Percentiles rank a stretch among this genome's conserved stretches.
phyloP scores from a whole-genome alignment of 2,113 vertebrate species.

The Podilymbus podiceps region DNA sequence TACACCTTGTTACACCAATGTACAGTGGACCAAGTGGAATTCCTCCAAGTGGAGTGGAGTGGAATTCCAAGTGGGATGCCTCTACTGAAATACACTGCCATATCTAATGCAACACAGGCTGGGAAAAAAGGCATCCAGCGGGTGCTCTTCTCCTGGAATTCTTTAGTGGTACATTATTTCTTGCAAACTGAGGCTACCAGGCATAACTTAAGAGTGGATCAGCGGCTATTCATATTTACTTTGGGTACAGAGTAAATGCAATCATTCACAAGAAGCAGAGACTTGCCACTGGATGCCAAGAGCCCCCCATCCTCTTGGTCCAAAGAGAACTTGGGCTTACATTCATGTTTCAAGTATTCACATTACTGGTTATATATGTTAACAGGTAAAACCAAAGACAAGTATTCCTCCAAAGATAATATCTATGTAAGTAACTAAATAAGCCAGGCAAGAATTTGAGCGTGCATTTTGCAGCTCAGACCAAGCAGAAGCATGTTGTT shows the following conservation, averaged over 20 bases:
- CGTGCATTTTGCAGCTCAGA: conserved; percentile 10
- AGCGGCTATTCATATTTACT: not conserved
- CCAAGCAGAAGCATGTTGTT: conserved; percentile 53
- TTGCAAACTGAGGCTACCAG: not conserved
- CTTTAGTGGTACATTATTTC: not conserved
- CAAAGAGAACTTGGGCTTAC: not conserved
- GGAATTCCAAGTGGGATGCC: not conserved
- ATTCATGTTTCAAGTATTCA: not conserved
- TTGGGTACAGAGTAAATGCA: not conserved
- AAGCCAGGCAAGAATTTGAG: conserved; percentile 1
- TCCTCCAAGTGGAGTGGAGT: not conserved
- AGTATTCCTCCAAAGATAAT: conserved; percentile 3
- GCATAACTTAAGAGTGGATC: not conserved
- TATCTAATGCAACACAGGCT: not conserved
- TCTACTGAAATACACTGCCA: not conserved
- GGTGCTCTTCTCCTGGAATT: not conserved
- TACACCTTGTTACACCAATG: not conserved
- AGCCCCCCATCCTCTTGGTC: not conserved
- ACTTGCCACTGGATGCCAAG: not conserved
- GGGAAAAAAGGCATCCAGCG: not conserved
- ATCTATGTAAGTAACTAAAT: conserved; percentile 22
- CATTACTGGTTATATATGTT: not conserved
- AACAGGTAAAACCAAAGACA: conserved; percentile 15
- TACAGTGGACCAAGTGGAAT: not conserved
- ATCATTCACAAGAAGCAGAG: not conserved